Percentiles rank a stretch among this genome's conserved stretches.
Conservation (phyloP, 2,113 vertebrate genomes). For the Hippocampus mohnikei region DNA sequence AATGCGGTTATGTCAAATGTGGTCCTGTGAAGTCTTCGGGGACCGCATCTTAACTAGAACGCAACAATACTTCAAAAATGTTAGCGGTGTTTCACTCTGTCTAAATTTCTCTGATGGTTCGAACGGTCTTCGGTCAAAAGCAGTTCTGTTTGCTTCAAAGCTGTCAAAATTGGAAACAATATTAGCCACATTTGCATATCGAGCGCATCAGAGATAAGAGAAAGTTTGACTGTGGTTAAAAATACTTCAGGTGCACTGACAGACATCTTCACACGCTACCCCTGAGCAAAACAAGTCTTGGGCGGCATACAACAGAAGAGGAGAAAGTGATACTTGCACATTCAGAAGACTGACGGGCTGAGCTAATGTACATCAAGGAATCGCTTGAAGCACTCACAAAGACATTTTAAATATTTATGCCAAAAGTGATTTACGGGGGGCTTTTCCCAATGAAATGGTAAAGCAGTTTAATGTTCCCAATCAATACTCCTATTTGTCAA, state of each 20-base stretch:
- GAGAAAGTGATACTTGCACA: conserved; percentile 13
- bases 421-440: conserved; percentile 4
- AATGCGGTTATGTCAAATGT: background rate
- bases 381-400: background rate
- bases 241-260: conserved; percentile 37
- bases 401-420: conserved; percentile 4
- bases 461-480: background rate
- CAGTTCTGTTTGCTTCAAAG: background rate
- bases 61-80: background rate
- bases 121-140: background rate
- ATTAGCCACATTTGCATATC: conserved; percentile 32
- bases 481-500: background rate
- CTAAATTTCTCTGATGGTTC: background rate
- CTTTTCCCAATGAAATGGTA: background rate
- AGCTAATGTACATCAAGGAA: background rate
- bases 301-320: conserved; percentile 17
- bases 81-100: background rate
- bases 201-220: conserved; percentile 26
- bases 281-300: conserved; percentile 25
- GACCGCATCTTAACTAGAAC: background rate
- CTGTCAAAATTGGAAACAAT: conserved; percentile 7
- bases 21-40: background rate
- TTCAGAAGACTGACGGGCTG: conserved; percentile 13
- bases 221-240: conserved; percentile 49
- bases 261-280: conserved; percentile 33